Evolutionary conservation across 1,140 invertebrate species (phyloP), one percentile per base, ranked within the genome.

Genomic region (Heliothis virescens): DNA sequence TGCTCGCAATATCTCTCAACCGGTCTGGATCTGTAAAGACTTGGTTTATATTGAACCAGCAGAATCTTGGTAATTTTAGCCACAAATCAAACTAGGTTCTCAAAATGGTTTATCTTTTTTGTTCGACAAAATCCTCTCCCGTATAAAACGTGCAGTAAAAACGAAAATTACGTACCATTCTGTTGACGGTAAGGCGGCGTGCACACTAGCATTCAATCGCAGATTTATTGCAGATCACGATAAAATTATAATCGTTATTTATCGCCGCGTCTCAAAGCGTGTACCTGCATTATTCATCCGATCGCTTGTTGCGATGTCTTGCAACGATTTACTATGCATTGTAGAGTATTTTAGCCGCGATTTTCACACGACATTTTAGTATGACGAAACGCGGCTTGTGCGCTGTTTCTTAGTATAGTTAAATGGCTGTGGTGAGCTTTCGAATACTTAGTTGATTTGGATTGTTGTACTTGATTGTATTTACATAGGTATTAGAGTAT

Each of bases 201-300:
- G 47, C 67, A 79, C 50, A 78, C 75, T 76, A 67, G 78, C 78
- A 79, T 79, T 79, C 78, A 73, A 79, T 79, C 78, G 55, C 78
- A 53, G 78, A 82, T 82, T 82, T 82, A 82, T 82, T 79, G 81
- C 69, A 59, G 57, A 71, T 76, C 78, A 52, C 81, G 81, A 82
- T 80, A 83, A 80, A 78, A 79, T 79, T 83, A 80, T 83, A 80
- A 80, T 80, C 79, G 79, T 75, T 80, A 80, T 80, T 83, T 80
- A 83, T 80, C 75, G 71, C 62, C 47, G 78, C 67, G 63, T 48
- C 65, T 79, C 69, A 69, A 41, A 79, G 73, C 78, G 79, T 83
- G 79, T 72, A 69, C 75, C 60, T 83, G 78, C 78, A 83, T 83
- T 83, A 83, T 83, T 83, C 79, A 83, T 80, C 69, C 60, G 78